A percentile compares a stretch with the other conserved stretches of the same genome.
phyloP scores from a whole-genome alignment of 2,888 invertebrate species.

The Chloromyia formosa region DNA sequence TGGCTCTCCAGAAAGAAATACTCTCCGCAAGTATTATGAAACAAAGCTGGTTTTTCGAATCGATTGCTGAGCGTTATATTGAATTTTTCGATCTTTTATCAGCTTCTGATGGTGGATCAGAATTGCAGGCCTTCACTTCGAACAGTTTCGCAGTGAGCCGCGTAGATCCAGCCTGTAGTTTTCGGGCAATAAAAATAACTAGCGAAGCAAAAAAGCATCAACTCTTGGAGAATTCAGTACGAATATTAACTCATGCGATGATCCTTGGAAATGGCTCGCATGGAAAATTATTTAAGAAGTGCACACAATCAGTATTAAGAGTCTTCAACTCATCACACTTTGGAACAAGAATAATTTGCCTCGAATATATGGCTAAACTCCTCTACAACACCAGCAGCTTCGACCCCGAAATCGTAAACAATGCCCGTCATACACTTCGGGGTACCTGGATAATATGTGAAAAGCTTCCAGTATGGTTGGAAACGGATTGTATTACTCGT shows the following conservation, averaged over 20 bases:
- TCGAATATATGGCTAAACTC: constrained; percentile 55
- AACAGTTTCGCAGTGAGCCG: constrained; percentile 53
- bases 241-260: constrained; percentile 55
- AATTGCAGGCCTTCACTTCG: constrained; percentile 45
- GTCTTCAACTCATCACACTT: constrained; percentile 56
- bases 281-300: constrained; percentile 52
- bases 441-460: constrained; percentile 54
- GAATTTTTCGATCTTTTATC: constrained; percentile 9
- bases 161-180: constrained; percentile 54
- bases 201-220: constrained; percentile 16
- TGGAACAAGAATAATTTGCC: constrained; percentile 54
- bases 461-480: constrained; percentile 54
- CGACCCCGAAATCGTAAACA: constrained; percentile 48
- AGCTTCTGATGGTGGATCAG: constrained; percentile 16
- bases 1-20: constrained; percentile 58
- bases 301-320: constrained; percentile 53
- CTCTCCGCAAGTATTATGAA: constrained; percentile 58
- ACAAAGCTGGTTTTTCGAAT: constrained; percentile 56
- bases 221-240: constrained; percentile 53
- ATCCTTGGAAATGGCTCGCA: constrained; percentile 55
- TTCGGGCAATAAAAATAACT: constrained; percentile 49
- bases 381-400: constrained; percentile 48
- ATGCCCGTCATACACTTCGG: constrained; percentile 52
- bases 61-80: constrained; percentile 54
- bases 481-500: constrained; percentile 52